A percentile compares a stretch with the other conserved stretches of the same genome.
phyloP scores from a whole-genome alignment of 1,140 invertebrate species.

The Leptinotarsa defecta region DNA sequence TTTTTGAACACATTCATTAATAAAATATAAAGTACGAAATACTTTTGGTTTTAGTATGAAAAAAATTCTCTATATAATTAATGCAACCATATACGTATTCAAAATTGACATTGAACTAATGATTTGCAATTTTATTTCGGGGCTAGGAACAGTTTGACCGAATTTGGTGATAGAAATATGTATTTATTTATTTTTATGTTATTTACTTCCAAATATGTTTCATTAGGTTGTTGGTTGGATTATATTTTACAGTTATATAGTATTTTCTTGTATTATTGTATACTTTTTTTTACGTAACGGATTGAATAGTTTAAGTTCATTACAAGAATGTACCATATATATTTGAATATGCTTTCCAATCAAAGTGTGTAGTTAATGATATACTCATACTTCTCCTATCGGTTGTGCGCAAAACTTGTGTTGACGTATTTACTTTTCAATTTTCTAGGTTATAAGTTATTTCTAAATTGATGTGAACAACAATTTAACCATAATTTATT shows the following conservation, averaged over 20 bases:
- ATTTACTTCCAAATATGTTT: constrained; percentile 28
- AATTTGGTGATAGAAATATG: constrained; percentile 19
- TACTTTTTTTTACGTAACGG: neutral
- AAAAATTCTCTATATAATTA: too few relatives aligned
- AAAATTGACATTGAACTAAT: neutral
- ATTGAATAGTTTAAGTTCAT: neutral
- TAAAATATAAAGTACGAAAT: too few relatives aligned
- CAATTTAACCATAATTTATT: neutral
- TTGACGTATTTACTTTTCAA: neutral
- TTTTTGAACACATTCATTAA: too few relatives aligned
- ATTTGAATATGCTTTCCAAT: neutral
- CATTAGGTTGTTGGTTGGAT: constrained; percentile 22
- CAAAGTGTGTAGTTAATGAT: constrained; percentile 2
- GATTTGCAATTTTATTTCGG: neutral
- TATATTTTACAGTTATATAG: neutral
- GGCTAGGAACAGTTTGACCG: neutral
- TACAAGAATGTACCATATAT: constrained; percentile 4
- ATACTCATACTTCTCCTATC: constrained; percentile 22
- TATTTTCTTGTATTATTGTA: neutral
- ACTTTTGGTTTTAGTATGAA: too few relatives aligned
- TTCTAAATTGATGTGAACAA: constrained; percentile 1
- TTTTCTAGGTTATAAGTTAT: too few relatives aligned
- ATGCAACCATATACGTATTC: neutral
- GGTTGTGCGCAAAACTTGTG: constrained; percentile 42
- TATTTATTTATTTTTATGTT: constrained; percentile 26